A percentile compares a stretch with the other conserved stretches of the same genome.
Conservation (phyloP, 2,113 vertebrate species). For the Puntigrus tetrazona region DNA sequence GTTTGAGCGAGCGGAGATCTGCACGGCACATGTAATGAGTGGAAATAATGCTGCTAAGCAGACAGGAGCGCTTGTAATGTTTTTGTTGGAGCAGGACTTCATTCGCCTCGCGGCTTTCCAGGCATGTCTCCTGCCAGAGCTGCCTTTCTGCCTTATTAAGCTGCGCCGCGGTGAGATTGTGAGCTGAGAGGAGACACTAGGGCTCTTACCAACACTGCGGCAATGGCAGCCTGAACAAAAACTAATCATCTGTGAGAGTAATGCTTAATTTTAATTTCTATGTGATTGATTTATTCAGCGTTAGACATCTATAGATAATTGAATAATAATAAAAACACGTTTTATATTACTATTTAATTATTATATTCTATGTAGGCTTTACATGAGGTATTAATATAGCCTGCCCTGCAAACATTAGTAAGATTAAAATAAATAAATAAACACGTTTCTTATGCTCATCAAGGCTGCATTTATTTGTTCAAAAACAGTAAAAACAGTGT, state of each 20-base stretch:
- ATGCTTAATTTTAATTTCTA: neutral
- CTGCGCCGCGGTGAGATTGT: neutral
- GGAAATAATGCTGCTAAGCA: slow-evolving; percentile 12
- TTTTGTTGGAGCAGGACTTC: neutral
- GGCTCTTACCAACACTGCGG: neutral
- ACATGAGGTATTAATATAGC: too few relatives aligned
- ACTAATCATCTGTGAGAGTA: neutral
- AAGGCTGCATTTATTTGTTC: too few relatives aligned
- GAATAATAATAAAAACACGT: neutral
- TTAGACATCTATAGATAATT: neutral
- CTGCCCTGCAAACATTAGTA: too few relatives aligned
- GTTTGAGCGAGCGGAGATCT: slow-evolving; percentile 6
- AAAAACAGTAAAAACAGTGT: too few relatives aligned
- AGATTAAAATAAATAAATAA: too few relatives aligned
- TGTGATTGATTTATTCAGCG: neutral
- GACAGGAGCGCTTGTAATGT: neutral
- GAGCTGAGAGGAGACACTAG: neutral
- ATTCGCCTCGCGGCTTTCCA: neutral
- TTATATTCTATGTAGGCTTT: too few relatives aligned
- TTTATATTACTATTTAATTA: too few relatives aligned
- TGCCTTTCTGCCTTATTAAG: neutral
- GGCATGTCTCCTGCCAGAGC: neutral
- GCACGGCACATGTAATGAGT: slow-evolving; percentile 30
- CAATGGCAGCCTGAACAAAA: neutral
- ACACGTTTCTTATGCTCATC: too few relatives aligned